These are phyloP conservation scores for Alosa sapidissima DNA, from an alignment of 2,797 vertebrate genomes.

Conservation along the genomic window DNA sequence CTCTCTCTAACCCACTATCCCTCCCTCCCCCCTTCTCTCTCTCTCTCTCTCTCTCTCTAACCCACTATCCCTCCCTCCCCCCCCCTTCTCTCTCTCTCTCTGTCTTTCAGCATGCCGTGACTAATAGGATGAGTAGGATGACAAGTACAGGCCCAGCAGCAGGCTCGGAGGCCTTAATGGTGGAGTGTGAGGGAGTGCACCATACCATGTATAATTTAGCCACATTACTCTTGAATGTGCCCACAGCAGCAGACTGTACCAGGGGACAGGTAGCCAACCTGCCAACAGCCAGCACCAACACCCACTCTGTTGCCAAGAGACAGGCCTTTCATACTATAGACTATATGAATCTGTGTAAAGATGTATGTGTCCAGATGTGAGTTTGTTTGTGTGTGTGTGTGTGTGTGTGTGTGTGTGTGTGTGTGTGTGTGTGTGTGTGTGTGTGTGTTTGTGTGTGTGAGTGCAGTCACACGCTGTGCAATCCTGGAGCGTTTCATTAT, in stretches of 20 bases:
- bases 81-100: background rate
- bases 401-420: background rate
- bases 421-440: background rate
- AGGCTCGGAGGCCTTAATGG: constrained; percentile 48
- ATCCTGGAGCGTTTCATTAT: background rate
- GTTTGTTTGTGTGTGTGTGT: background rate
- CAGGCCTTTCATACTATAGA: background rate
- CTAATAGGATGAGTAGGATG: constrained; percentile 14
- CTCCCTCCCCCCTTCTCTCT: too few relatives aligned
- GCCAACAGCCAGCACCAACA: background rate
- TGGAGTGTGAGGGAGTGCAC: constrained; percentile 57
- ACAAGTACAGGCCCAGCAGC: background rate
- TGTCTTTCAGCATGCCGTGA: background rate
- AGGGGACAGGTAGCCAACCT: background rate
- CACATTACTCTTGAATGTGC: constrained; percentile 64
- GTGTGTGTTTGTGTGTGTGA: background rate
- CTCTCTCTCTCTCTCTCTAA: too few relatives aligned
- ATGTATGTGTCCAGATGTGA: background rate
- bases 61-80: background rate
- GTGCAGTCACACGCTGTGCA: constrained; percentile 8
- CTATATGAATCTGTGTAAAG: too few relatives aligned
- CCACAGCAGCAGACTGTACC: constrained; percentile 44
- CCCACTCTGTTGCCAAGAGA: background rate
- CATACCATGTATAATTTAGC: constrained; percentile 76
- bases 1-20: too few relatives aligned